A percentile compares a stretch with the other conserved stretches of the same genome.
Evolutionary conservation across 1,140 invertebrate species (phyloP).

Genomic region (Pemphigus obesinymphae): DNA sequence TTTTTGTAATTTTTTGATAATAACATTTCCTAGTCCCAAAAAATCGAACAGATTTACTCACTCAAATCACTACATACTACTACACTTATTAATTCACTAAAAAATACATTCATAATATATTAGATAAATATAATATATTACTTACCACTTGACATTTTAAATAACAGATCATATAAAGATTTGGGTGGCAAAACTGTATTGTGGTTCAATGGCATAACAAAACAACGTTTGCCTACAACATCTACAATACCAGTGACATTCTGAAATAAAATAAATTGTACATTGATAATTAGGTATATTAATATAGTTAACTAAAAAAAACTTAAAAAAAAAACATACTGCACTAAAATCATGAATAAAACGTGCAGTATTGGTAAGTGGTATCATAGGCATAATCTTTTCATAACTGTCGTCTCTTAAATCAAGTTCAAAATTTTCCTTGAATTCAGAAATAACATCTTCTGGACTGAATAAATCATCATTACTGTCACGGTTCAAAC

Average conservation of each 20-base stretch:
- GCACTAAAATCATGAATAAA: slow-evolving; percentile 86
- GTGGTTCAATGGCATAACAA: slow-evolving; percentile 81
- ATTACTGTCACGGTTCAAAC: no score
- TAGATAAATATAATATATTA: not conserved
- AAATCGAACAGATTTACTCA: no score
- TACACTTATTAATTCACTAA: no score
- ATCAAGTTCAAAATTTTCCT: slow-evolving; percentile 73
- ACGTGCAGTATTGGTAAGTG: slow-evolving; percentile 70
- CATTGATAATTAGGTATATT: not conserved
- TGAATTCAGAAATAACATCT: slow-evolving; percentile 53
- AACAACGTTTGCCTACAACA: slow-evolving; percentile 69
- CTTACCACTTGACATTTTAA: slow-evolving; percentile 69
- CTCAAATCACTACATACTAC: no score
- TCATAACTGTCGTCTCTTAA: slow-evolving; percentile 62
- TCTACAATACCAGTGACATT: slow-evolving; percentile 85
- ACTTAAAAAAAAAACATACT: no score
- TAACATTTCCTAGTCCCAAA: no score
- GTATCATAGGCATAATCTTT: slow-evolving; percentile 64
- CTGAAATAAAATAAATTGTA: slow-evolving; percentile 49
- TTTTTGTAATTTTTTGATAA: no score
- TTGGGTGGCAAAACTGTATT: slow-evolving; percentile 68
- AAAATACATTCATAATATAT: not conserved
- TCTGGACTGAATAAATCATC: not conserved
- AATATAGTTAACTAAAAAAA: no score
- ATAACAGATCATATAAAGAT: slow-evolving; percentile 70